Conservation (phyloP, 2,113 vertebrate genomes). For the Platysteira castanea region DNA sequence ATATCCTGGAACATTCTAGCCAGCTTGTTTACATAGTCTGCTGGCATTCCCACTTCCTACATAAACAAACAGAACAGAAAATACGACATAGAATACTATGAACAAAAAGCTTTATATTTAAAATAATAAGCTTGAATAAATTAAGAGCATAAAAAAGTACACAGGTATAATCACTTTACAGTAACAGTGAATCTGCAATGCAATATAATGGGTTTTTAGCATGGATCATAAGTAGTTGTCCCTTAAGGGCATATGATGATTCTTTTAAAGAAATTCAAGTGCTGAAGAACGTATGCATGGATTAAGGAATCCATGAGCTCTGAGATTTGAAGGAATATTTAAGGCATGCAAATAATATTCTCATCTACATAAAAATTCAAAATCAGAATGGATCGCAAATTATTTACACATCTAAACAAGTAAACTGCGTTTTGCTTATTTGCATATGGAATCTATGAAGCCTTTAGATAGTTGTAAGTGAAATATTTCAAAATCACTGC, state of each 20-base stretch:
- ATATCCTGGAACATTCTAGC: slow-evolving; percentile 99
- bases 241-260: neutral
- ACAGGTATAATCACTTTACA: neutral
- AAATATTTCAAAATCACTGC: neutral
- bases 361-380: neutral
- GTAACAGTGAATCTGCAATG: neutral
- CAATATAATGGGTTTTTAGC: neutral
- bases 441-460: neutral
- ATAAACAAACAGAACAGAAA: slow-evolving; percentile 44
- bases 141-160: neutral
- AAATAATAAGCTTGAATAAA: neutral
- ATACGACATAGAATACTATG: neutral
- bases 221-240: neutral
- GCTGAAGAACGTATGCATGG: neutral
- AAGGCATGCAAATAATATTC: neutral
- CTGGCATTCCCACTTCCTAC: slow-evolving; percentile 98
- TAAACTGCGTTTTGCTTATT: neutral
- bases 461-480: neutral
- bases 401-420: neutral
- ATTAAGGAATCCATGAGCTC: neutral
- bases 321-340: neutral
- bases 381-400: neutral
- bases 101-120: neutral
- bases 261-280: neutral
- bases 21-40: slow-evolving; percentile 98